phyloP scores from a whole-genome alignment of 1,140 invertebrate species.

The Caenorhabditis latens region DNA sequence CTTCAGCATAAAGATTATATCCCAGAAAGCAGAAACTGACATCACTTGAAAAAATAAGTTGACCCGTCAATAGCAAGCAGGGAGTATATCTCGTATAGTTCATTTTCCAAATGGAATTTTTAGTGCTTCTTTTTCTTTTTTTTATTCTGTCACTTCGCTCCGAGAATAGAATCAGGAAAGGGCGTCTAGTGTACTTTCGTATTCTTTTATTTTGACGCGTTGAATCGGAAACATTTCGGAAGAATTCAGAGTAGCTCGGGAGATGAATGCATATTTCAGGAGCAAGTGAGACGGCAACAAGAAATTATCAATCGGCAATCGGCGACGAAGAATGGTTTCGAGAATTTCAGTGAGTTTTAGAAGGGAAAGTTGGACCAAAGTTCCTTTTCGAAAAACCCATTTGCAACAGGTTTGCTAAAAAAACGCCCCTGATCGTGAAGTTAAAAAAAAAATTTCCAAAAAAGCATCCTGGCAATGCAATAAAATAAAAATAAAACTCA shows the following conservation, averaged over 20 bases:
- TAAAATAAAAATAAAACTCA: too few relatives aligned
- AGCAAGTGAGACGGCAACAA: conserved; percentile 60
- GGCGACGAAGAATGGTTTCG: conserved; percentile 53
- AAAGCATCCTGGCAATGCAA: too few relatives aligned
- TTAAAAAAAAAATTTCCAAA: too few relatives aligned
- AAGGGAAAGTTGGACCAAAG: too few relatives aligned
- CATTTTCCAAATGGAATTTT: conserved; percentile 43
- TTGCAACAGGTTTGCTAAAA: background rate
- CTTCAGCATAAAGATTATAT: too few relatives aligned
- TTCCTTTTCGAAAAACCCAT: background rate
- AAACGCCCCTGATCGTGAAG: background rate
- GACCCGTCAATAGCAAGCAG: background rate
- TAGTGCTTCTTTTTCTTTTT: conserved; percentile 13
- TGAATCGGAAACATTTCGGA: conserved; percentile 1
- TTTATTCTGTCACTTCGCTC: background rate
- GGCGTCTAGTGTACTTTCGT: background rate
- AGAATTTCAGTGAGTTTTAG: conserved; percentile 60
- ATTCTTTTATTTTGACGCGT: background rate
- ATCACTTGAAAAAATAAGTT: background rate
- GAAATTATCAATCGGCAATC: conserved; percentile 52
- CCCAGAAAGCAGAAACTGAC: too few relatives aligned
- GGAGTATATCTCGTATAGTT: background rate
- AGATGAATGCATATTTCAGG: conserved; percentile 36
- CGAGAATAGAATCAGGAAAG: conserved; percentile 31
- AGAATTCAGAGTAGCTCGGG: background rate